Evolutionary conservation across 2,797 vertebrate genomes (phyloP), one percentile per base, ranked within the genome.

Genomic region (Eptatretus atami): DNA sequence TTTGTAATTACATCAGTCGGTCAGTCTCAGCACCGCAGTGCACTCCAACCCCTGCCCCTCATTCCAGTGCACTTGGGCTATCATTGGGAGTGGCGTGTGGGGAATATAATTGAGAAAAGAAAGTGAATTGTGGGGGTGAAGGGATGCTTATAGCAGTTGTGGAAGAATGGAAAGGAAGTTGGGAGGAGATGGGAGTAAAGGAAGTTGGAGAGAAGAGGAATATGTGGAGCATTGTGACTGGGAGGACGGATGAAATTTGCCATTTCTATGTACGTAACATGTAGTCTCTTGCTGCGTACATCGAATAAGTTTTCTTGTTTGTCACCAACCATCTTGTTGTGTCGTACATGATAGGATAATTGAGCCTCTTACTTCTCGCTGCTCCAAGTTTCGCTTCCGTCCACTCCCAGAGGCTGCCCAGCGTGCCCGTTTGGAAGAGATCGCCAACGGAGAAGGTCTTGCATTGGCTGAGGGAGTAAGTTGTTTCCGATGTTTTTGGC

Each of bases 301-400:
- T 44, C 31, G 4, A 5, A 4, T 4, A 44, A 44, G 31, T 44
- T 44, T 44, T 12, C 31, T 13, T 57, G 63, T 52, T 44, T 15
- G 10, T 19, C 57, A 64, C 14, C 11, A 25, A 53, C 10, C 31
- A 13, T 65, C 65, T 63, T 63, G 63, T 14, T 70, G 11, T 65
- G 63, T 65, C 60, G 66, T 66, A 64, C 67, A 70, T 74, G 71
- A 10, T 66, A 98, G 90, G 73, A 95, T 98, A 73, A 98, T 98
- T 63, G 86, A 95, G 73, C 92, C 92, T 13, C 72, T 98, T 67
- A 94, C 92, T 2, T 98, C 92, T 69, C 83, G 92, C 69, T 98
- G 92, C 69, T 96, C 88, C 67, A 98, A 98, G 73, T 98, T 98
- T 74, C 86, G 88, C 65, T 98, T 98, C 74, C 95, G 95, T 72